Percentiles rank a stretch among this genome's conserved stretches.
Evolutionary conservation across 2,113 vertebrate genomes (phyloP).

Genomic region (Hydropotes inermis): DNA sequence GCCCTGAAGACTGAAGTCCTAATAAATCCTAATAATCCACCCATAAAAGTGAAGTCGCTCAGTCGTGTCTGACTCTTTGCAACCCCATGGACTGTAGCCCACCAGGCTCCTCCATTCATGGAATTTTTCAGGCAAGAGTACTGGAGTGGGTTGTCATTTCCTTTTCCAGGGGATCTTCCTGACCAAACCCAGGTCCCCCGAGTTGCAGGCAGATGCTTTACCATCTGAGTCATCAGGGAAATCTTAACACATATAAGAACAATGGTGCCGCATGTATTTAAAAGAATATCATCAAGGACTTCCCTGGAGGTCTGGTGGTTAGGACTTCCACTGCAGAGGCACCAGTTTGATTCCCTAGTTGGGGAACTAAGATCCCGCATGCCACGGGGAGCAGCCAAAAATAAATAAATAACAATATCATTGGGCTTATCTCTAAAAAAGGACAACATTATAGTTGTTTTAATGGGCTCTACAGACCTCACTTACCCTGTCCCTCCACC

Average conservation of each 20-base stretch:
- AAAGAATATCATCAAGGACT: not conserved
- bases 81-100: not conserved
- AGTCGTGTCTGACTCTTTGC: not conserved
- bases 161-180: not conserved
- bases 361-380: not conserved
- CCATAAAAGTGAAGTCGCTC: not conserved
- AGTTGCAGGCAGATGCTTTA: not conserved
- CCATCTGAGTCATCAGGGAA: not conserved
- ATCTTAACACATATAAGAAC: not conserved
- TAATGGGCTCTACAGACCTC: not conserved
- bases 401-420: not conserved
- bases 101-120: not conserved
- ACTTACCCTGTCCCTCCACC: not conserved
- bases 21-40: not conserved
- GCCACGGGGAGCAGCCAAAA: rapidly evolving
- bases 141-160: not conserved
- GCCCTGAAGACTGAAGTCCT: not conserved
- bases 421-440: not conserved
- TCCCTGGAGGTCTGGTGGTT: not conserved
- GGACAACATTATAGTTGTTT: not conserved
- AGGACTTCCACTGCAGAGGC: not conserved
- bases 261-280: not conserved
- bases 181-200: not conserved
- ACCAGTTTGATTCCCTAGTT: not conserved
- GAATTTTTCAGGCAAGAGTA: not conserved